Evolutionary conservation across 2,888 invertebrate species (phyloP).

Genomic region (Mythimna ferrago): DNA sequence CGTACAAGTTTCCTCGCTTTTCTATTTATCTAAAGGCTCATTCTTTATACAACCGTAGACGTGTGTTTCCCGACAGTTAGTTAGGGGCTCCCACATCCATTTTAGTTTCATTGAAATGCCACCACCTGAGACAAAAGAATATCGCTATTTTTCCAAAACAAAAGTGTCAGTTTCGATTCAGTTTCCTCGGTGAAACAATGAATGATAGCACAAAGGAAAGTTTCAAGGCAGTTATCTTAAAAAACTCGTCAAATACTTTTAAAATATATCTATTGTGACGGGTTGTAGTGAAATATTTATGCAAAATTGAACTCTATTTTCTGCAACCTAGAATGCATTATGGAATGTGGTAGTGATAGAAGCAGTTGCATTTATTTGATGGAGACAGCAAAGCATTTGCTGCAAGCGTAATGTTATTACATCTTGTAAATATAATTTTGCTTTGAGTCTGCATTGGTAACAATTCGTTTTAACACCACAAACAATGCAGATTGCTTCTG

Average conservation of each 20-base stretch:
- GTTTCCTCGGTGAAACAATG: slow-evolving; percentile 80
- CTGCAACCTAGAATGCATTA: slow-evolving; percentile 57
- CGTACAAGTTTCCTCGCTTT: slow-evolving; percentile 47
- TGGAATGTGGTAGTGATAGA: slow-evolving; percentile 28
- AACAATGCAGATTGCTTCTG: slow-evolving; percentile 28
- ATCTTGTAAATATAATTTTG: slow-evolving; percentile 64
- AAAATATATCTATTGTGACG: slow-evolving; percentile 77
- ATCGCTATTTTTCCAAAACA: slow-evolving; percentile 71
- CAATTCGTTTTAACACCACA: slow-evolving; percentile 39
- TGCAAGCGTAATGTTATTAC: slow-evolving; percentile 62
- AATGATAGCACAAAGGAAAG: slow-evolving; percentile 85
- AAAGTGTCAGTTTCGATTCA: slow-evolving; percentile 75
- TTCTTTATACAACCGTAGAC: slow-evolving; percentile 54
- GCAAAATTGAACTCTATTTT: slow-evolving; percentile 66
- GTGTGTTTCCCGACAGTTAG: slow-evolving; percentile 56
- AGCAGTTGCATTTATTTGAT: slow-evolving; percentile 57
- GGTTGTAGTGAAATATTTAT: slow-evolving; percentile 50
- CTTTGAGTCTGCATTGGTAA: slow-evolving; percentile 57
- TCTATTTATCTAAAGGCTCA: slow-evolving; percentile 59
- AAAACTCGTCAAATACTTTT: slow-evolving; percentile 86
- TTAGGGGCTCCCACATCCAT: slow-evolving; percentile 54
- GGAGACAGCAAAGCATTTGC: slow-evolving; percentile 46
- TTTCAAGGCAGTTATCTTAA: slow-evolving; percentile 85
- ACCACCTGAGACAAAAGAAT: slow-evolving; percentile 72
- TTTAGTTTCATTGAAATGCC: slow-evolving; percentile 53